Evolutionary conservation across 2,797 vertebrate genomes (phyloP).

Genomic region (Lacerta bilineata): DNA sequence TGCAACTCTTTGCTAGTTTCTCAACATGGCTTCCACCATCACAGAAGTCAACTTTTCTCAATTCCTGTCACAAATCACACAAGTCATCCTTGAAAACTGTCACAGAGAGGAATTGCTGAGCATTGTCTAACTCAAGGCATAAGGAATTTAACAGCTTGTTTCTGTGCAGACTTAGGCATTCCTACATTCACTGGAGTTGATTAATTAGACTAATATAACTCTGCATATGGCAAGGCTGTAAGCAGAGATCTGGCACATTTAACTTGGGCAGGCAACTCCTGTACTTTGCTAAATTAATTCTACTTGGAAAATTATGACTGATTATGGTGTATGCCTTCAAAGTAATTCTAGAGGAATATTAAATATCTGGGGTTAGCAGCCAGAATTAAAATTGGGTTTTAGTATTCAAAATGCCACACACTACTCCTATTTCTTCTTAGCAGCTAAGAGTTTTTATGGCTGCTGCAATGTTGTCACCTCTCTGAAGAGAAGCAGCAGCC

Average conservation of each 20-base stretch:
- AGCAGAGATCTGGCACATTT: not conserved
- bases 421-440: not conserved
- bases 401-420: not conserved
- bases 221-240: not conserved
- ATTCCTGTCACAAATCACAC: not conserved
- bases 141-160: not conserved
- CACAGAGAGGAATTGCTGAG: not conserved
- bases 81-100: not conserved
- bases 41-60: not conserved
- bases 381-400: conserved; percentile 3
- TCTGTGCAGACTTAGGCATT: not conserved
- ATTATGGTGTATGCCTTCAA: not conserved
- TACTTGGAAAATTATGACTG: not conserved
- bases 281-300: not conserved
- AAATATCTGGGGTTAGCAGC: not conserved
- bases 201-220: not conserved
- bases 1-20: not conserved
- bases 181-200: not conserved
- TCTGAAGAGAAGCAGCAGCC: conserved; percentile 25
- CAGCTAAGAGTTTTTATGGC: not conserved
- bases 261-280: not conserved
- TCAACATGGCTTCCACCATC: not conserved
- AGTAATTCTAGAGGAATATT: not conserved
- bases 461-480: not conserved
- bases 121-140: not conserved